Evolutionary conservation across 2,888 invertebrate species (phyloP).

Genomic region (Laothoe populi): DNA sequence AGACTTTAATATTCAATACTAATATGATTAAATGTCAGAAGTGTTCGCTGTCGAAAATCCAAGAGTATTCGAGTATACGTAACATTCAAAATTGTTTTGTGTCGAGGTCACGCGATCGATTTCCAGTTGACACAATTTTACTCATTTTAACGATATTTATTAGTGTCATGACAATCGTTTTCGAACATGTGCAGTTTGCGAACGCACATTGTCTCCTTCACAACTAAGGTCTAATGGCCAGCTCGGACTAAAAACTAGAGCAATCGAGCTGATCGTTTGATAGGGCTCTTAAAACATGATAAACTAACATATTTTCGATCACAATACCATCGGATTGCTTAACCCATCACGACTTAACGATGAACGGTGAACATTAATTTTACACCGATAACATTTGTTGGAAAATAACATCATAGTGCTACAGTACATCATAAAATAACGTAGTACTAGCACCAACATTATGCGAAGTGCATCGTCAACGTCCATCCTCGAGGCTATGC

Average conservation of each 20-base stretch:
- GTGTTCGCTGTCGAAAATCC: conserved; percentile 5
- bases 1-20: not conserved
- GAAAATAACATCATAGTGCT: not conserved
- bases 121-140: conserved; percentile 2
- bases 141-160: not conserved
- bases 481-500: not conserved
- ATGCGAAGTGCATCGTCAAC: conserved; percentile 4
- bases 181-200: not conserved
- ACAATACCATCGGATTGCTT: too few relatives aligned
- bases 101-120: conserved; percentile 16
- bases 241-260: too few relatives aligned
- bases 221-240: too few relatives aligned
- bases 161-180: not conserved
- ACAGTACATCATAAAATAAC: too few relatives aligned
- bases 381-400: not conserved
- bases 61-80: conserved; percentile 1
- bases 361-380: not conserved
- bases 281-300: too few relatives aligned
- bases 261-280: too few relatives aligned
- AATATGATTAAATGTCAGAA: not conserved
- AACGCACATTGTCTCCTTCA: too few relatives aligned
- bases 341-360: too few relatives aligned
- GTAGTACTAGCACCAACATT: not conserved
- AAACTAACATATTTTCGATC: too few relatives aligned
- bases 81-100: conserved; percentile 13